phyloP scores from a whole-genome alignment of 2,797 vertebrate species.

The Channallabes apus region DNA sequence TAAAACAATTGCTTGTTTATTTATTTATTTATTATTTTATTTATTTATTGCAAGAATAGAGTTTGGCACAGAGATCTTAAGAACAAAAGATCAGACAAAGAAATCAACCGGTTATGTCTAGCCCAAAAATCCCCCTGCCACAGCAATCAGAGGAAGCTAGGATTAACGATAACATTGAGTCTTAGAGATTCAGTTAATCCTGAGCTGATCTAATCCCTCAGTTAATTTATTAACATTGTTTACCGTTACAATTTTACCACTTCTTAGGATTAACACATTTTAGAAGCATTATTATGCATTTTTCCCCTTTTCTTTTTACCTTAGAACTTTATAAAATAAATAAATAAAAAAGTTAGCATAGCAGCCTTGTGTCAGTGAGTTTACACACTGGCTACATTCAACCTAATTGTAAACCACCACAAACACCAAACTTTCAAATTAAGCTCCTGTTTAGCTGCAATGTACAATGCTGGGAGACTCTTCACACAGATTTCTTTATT shows the following conservation, averaged over 20 bases:
- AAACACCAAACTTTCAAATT: neutral
- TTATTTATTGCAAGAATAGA: neutral
- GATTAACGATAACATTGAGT: neutral
- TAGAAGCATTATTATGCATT: too few relatives aligned
- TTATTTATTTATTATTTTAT: too few relatives aligned
- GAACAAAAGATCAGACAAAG: neutral
- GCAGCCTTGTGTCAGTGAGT: neutral
- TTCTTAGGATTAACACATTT: neutral
- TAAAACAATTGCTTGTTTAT: too few relatives aligned
- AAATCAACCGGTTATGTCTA: neutral
- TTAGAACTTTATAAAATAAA: neutral
- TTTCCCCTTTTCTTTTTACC: neutral
- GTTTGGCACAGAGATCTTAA: neutral
- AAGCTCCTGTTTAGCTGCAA: neutral
- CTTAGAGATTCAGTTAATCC: neutral
- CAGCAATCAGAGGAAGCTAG: neutral
- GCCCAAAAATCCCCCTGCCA: neutral
- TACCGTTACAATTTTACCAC: neutral
- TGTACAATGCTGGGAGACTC: neutral
- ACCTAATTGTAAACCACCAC: neutral
- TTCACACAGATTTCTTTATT: neutral
- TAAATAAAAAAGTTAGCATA: neutral
- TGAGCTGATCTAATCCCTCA: slow-evolving; percentile 8
- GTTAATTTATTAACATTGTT: slow-evolving; percentile 14
- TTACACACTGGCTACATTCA: neutral